These are phyloP conservation scores for Xenentodon cancila DNA, from an alignment of 2,797 vertebrate species.

Conservation along the genomic window DNA sequence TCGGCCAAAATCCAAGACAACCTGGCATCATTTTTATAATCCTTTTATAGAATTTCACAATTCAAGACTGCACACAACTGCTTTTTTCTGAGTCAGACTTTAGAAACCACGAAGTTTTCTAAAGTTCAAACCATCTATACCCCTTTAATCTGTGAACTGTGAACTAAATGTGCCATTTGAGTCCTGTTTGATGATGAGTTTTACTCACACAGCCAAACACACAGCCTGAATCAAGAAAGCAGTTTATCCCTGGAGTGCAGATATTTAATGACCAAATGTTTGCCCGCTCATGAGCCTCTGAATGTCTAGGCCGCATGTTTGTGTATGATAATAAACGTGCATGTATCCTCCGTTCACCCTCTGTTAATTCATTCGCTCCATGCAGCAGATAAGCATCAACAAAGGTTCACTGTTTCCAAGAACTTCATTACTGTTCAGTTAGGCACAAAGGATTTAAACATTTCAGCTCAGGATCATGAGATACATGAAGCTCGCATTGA, in stretches of 20 bases:
- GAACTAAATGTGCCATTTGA: background rate
- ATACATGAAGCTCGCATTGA: slow-evolving; percentile 1
- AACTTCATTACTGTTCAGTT: background rate
- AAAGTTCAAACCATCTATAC: background rate
- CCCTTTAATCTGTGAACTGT: background rate
- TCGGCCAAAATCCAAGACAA: too few relatives aligned
- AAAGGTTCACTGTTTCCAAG: slow-evolving; percentile 5
- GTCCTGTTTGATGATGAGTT: slow-evolving; percentile 6
- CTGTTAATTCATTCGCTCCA: slow-evolving; percentile 30
- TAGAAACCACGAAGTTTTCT: too few relatives aligned
- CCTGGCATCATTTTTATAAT: too few relatives aligned
- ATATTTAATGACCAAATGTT: slow-evolving; percentile 22
- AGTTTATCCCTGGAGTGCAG: slow-evolving; percentile 5
- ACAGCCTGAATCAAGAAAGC: slow-evolving; percentile 14
- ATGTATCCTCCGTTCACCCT: slow-evolving; percentile 4
- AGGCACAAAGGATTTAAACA: slow-evolving; percentile 16
- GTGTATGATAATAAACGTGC: slow-evolving; percentile 29
- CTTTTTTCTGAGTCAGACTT: too few relatives aligned
- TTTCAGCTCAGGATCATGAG: background rate
- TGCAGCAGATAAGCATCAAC: slow-evolving; percentile 27
- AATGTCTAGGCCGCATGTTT: slow-evolving; percentile 12
- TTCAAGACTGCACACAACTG: too few relatives aligned
- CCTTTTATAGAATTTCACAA: too few relatives aligned
- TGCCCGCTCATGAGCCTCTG: slow-evolving; percentile 5
- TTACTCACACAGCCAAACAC: slow-evolving; percentile 9